phyloP scores from a whole-genome alignment of 1,140 invertebrate genomes.

The Drosophila sechellia region DNA sequence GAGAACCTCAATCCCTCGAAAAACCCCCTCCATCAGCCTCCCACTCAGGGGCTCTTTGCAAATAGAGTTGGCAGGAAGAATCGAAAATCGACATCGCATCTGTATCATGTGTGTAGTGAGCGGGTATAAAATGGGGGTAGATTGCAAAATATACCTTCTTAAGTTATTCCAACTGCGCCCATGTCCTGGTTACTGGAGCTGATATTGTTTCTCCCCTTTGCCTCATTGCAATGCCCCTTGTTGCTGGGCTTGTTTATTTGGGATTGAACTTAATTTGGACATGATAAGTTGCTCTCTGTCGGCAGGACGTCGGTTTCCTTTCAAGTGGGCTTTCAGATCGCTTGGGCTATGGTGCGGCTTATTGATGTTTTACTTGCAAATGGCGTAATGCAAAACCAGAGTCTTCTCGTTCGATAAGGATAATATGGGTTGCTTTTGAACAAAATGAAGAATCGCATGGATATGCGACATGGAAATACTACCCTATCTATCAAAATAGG shows the following conservation, averaged over 20 bases:
- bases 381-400: slow-evolving; percentile 22
- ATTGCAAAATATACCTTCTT: neutral
- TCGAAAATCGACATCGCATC: slow-evolving; percentile 11
- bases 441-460: too few species aligned
- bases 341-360: neutral
- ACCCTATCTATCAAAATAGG: neutral
- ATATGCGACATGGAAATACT: too few species aligned
- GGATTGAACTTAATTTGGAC: slow-evolving; percentile 80
- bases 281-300: slow-evolving; percentile 73
- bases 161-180: neutral
- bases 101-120: neutral
- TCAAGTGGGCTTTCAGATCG: slow-evolving; percentile 19
- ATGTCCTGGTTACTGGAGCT: neutral
- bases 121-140: neutral
- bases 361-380: slow-evolving; percentile 71
- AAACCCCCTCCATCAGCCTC: slow-evolving; percentile 8
- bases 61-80: slow-evolving; percentile 59
- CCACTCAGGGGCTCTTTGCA: slow-evolving; percentile 37
- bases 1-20: neutral
- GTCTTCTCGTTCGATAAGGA: neutral
- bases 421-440: neutral
- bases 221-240: slow-evolving; percentile 19
- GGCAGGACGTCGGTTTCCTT: slow-evolving; percentile 54
- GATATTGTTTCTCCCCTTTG: neutral
- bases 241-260: slow-evolving; percentile 66